phyloP scores from a whole-genome alignment of 1,140 invertebrate species.

The Phthorimaea operculella region DNA sequence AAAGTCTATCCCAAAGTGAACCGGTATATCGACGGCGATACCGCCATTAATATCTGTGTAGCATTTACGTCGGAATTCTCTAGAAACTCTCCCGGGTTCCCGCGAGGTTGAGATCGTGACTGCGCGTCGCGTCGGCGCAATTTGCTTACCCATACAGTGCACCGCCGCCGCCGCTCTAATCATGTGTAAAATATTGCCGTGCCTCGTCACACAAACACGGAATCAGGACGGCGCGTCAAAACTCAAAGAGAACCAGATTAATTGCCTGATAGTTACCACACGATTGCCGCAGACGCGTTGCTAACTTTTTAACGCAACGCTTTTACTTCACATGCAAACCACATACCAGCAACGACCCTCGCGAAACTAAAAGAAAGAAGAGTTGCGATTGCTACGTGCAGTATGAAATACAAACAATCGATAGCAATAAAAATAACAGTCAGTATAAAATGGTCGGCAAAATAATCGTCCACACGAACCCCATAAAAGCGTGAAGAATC shows the following conservation, averaged over 20 bases:
- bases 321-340: neutral
- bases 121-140: conserved; percentile 57
- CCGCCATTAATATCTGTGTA: conserved; percentile 58
- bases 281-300: conserved; percentile 37
- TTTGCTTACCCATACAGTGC: conserved; percentile 64
- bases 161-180: conserved; percentile 54
- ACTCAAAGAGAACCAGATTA: conserved; percentile 50
- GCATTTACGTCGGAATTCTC: conserved; percentile 63
- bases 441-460: conserved; percentile 27
- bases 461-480: conserved; percentile 35
- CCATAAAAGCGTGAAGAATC: conserved; percentile 45
- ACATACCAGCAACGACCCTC: neutral
- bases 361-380: neutral
- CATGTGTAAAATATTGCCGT: conserved; percentile 65
- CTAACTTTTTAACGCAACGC: conserved; percentile 5
- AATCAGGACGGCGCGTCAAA: conserved; percentile 55
- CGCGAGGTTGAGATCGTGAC: conserved; percentile 64
- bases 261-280: conserved; percentile 49
- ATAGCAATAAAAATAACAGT: conserved; percentile 21
- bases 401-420: conserved; percentile 22
- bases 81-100: conserved; percentile 58
- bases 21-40: conserved; percentile 27
- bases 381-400: neutral
- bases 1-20: conserved; percentile 16
- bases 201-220: conserved; percentile 50